phyloP scores from a whole-genome alignment of 2,888 invertebrate species.

The Priocnemis perturbator region DNA sequence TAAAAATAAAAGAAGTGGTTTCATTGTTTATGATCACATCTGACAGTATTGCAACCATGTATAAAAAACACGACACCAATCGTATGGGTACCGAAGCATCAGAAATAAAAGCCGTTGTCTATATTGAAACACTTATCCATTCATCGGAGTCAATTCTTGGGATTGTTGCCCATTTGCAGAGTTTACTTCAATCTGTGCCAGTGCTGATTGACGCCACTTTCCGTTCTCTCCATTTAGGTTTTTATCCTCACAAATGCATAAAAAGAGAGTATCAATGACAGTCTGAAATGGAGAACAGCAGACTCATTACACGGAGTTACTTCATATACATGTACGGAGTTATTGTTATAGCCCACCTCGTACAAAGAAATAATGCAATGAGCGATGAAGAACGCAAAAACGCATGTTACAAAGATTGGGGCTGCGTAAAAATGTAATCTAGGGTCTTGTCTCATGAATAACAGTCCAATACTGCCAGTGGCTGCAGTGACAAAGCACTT shows the following conservation, averaged over 20 bases:
- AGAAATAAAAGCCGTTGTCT: slow-evolving; percentile 1
- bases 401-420: slow-evolving; percentile 88
- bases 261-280: slow-evolving; percentile 94
- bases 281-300: slow-evolving; percentile 79
- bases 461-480: slow-evolving; percentile 86
- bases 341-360: slow-evolving; percentile 80
- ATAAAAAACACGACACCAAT: too few relatives aligned
- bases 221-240: slow-evolving; percentile 87
- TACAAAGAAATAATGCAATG: slow-evolving; percentile 95
- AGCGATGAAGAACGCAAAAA: slow-evolving; percentile 94
- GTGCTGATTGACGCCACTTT: slow-evolving; percentile 70
- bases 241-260: slow-evolving; percentile 96
- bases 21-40: too few relatives aligned
- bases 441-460: slow-evolving; percentile 84
- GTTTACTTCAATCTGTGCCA: slow-evolving; percentile 66
- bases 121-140: slow-evolving; percentile 55
- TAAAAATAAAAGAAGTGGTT: too few relatives aligned
- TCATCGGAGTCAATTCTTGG: slow-evolving; percentile 76
- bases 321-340: background rate
- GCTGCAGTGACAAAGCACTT: slow-evolving; percentile 89
- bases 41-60: too few relatives aligned
- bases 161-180: slow-evolving; percentile 70
- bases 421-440: slow-evolving; percentile 89
- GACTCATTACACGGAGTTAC: slow-evolving; percentile 17
- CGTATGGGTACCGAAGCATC: background rate